phyloP scores from a whole-genome alignment of 2,113 vertebrate genomes.

The Marmota monax region DNA sequence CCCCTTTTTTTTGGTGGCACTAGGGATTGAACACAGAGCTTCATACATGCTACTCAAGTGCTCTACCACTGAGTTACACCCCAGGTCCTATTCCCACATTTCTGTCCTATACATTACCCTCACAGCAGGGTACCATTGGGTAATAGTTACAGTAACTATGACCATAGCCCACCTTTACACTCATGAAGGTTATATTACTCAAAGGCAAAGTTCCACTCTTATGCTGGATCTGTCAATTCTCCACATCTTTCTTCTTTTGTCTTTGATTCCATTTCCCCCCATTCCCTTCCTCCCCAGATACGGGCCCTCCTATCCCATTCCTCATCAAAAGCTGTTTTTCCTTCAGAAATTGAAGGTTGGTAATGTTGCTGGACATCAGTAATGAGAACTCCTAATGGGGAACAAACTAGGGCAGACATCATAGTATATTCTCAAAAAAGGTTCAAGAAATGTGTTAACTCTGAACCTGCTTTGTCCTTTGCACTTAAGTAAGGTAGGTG shows the following conservation, averaged over 20 bases:
- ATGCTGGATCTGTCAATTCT: neutral
- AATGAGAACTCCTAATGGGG: neutral
- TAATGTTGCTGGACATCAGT: neutral
- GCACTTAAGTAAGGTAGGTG: neutral
- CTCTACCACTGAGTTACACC: neutral
- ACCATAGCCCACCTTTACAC: neutral
- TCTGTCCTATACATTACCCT: neutral
- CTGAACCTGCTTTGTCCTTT: neutral
- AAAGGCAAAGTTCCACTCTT: neutral
- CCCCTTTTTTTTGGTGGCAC: neutral
- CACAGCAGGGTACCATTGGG: neutral
- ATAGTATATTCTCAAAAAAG: neutral
- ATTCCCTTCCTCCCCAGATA: neutral
- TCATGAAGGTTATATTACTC: neutral
- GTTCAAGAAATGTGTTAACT: neutral
- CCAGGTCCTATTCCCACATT: neutral
- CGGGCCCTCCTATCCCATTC: neutral
- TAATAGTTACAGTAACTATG: neutral
- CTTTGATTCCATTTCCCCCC: neutral
- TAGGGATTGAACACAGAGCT: neutral
- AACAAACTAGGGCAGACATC: neutral
- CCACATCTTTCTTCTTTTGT: neutral
- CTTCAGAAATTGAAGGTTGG: neutral
- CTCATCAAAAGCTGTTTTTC: neutral
- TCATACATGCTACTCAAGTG: neutral